These are phyloP conservation scores for Buathra laborator DNA, from an alignment of 2,888 invertebrate genomes.

Conservation along the genomic window DNA sequence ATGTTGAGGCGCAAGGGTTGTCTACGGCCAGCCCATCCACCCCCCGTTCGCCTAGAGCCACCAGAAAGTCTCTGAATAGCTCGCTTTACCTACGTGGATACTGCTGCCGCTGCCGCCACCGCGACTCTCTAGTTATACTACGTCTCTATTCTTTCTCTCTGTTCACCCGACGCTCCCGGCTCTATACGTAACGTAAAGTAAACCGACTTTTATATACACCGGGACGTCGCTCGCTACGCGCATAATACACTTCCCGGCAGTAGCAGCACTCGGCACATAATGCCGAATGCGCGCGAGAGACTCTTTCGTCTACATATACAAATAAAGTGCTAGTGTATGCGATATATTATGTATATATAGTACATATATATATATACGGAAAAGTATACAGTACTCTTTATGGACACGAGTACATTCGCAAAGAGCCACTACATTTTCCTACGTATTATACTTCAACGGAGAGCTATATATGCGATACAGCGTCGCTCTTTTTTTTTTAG, in stretches of 20 bases:
- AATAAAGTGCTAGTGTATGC: slow-evolving; percentile 37
- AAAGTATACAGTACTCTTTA: slow-evolving; percentile 61
- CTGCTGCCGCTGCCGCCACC: slow-evolving; percentile 17
- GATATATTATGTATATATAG: slow-evolving; percentile 38
- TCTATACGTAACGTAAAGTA: slow-evolving; percentile 79
- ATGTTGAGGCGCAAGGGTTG: slow-evolving; percentile 49
- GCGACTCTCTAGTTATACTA: slow-evolving; percentile 25
- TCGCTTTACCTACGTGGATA: slow-evolving; percentile 42
- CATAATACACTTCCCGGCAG: slow-evolving; percentile 76
- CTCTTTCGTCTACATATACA: slow-evolving; percentile 52
- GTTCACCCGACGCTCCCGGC: slow-evolving; percentile 44
- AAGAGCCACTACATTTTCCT: slow-evolving; percentile 67
- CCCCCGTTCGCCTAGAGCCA: slow-evolving; percentile 61
- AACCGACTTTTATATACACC: slow-evolving; percentile 82
- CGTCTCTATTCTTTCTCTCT: slow-evolving; percentile 33
- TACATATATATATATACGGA: slow-evolving; percentile 31
- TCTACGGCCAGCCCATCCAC: slow-evolving; percentile 54
- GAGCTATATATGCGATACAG: slow-evolving; percentile 47
- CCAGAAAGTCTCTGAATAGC: slow-evolving; percentile 62
- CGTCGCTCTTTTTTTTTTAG: neutral
- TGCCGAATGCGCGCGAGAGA: slow-evolving; percentile 72
- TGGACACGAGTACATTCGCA: slow-evolving; percentile 68
- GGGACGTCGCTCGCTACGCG: slow-evolving; percentile 75
- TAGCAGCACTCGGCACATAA: slow-evolving; percentile 73
- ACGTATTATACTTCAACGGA: slow-evolving; percentile 61